These are phyloP conservation scores for Aix galericulata DNA, from an alignment of 2,113 vertebrate species.

Conservation along the genomic window DNA sequence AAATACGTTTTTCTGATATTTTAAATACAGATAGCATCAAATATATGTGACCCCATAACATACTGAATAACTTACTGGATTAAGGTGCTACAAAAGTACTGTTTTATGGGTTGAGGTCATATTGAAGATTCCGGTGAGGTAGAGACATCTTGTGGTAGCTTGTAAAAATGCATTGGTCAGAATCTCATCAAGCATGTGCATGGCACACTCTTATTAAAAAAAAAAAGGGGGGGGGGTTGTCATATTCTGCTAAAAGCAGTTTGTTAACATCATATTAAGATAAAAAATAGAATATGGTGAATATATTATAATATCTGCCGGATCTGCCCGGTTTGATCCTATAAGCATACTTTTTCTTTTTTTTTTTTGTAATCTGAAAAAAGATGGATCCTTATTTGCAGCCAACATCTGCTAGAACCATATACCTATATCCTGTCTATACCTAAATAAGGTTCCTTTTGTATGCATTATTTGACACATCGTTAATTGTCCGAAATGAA, in stretches of 20 bases:
- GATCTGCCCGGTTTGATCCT: neutral
- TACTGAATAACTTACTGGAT: neutral
- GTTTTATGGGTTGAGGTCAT: neutral
- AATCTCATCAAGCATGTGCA: neutral
- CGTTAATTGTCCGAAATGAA: neutral
- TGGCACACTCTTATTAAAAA: neutral
- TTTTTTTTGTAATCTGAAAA: neutral
- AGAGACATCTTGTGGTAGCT: conserved; percentile 81
- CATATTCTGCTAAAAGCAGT: neutral
- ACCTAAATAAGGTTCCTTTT: neutral
- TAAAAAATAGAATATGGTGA: neutral
- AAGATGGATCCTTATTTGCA: neutral
- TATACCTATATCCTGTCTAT: neutral
- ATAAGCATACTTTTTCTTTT: neutral
- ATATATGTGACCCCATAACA: neutral
- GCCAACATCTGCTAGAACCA: neutral
- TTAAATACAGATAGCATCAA: neutral
- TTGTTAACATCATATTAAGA: neutral
- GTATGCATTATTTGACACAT: neutral
- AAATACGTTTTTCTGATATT: neutral
- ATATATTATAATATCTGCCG: neutral
- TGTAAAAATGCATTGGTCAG: conserved; percentile 17
- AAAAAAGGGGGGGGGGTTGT: neutral
- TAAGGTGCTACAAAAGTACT: neutral
- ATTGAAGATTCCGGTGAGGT: conserved; percentile 40